Conservation (phyloP, 2,888 invertebrate genomes). For the Encarsia formosa region DNA sequence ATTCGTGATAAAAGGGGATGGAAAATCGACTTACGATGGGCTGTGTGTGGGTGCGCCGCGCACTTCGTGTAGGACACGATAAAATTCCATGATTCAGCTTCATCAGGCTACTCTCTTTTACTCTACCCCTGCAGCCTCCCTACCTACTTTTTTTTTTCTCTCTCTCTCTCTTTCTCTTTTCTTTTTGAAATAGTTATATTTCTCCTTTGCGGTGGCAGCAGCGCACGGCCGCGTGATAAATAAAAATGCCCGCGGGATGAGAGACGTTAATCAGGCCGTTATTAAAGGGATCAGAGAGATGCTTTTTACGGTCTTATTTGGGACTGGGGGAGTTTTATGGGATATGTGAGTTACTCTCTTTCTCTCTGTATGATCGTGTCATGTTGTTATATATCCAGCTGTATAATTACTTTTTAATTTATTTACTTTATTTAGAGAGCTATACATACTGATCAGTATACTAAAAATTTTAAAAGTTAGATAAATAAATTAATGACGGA, state of each 20-base stretch:
- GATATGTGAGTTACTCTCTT: no score
- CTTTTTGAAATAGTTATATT: background rate
- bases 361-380: no score
- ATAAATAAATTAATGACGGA: no score
- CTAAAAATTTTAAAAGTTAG: no score
- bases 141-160: background rate
- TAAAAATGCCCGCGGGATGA: constrained; percentile 8
- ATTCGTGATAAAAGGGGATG: constrained; percentile 33
- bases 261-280: constrained; percentile 17
- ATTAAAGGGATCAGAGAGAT: constrained; percentile 3
- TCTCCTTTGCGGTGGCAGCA: background rate
- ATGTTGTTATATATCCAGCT: no score
- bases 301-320: background rate
- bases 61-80: background rate
- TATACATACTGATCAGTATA: no score
- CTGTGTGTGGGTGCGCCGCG: background rate
- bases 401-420: no score
- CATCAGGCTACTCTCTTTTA: constrained; percentile 9
- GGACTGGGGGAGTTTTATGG: no score
- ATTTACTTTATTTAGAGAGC: no score
- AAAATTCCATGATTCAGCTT: constrained; percentile 27
- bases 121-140: background rate
- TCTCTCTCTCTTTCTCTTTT: background rate
- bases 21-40: constrained; percentile 26
- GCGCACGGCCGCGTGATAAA: constrained; percentile 1